Evolutionary conservation across 1,140 invertebrate genomes (phyloP), one percentile per base, ranked within the genome.

Genomic region (Caenorhabditis tropicalis): DNA sequence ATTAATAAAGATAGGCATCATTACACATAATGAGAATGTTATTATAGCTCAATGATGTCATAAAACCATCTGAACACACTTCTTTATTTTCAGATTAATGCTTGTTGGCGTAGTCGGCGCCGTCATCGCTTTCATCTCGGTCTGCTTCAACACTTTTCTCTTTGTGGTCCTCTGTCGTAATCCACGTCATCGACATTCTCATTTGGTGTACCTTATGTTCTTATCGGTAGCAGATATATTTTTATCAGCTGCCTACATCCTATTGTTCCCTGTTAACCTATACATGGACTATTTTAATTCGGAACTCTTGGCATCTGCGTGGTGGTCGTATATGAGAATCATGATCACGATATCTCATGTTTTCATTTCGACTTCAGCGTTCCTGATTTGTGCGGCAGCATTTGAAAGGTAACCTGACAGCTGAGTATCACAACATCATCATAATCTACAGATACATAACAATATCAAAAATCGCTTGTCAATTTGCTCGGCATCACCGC

Each of bases 201-300:
- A 90, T 36, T 70, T 90, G 27, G 27, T 90, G 5, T 90, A 90
- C 51, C 85, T 90, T 21, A 86, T 87, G 39, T 86, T 89, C 31
- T 74, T 90, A 43, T 89, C 89, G n/a, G 74, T 90, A 7, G 89
- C 89, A 49, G 89, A 90, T 79, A 85, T 88, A 0, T 90, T 90
- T 70, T 56, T 90, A 49, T 84, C 85, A 89, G 89, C 86, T 5
- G 89, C 89, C 15, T 90, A 90, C 83, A 88, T 90, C 49, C 80
- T 90, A 10, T 74, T 90, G 29, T 90, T 90, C 80, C 86, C 87
- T 15, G 84, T 87, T 5, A 90, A 88, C 53, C 31, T 90, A 9
- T 89, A 88, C 65, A 90, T 90, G 89, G 89, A 90, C 56, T 89
- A 87, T 43, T 90, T 88, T 70, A 87, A 86, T 65, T 88, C 84